Evolutionary conservation across 1,140 invertebrate species (phyloP).

Genomic region (Dinoponera quadriceps): DNA sequence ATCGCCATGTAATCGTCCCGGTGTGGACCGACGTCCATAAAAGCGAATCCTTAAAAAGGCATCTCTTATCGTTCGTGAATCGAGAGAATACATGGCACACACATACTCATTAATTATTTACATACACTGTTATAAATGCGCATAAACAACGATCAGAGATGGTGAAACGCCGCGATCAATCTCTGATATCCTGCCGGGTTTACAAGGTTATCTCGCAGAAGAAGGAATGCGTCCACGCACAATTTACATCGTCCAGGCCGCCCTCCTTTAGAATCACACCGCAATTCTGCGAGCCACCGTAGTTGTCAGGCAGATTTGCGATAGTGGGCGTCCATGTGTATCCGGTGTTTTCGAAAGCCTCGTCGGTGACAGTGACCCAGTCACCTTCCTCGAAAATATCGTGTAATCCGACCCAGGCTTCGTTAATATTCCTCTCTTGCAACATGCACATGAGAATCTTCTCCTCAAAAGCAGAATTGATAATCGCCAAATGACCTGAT

Average conservation of each 20-base stretch:
- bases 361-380: conserved; percentile 41
- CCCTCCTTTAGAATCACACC: conserved; percentile 2
- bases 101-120: conserved; percentile 2
- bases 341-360: conserved; percentile 43
- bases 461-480: conserved; percentile 51
- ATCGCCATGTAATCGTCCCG: not conserved
- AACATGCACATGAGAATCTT: conserved; percentile 4
- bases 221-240: not conserved
- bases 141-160: no score
- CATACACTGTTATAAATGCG: not conserved
- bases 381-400: conserved; percentile 62
- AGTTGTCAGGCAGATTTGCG: conserved; percentile 36
- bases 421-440: not conserved
- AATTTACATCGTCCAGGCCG: conserved; percentile 50
- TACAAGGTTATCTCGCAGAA: conserved; percentile 49
- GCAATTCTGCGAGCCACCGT: conserved; percentile 37
- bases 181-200: not conserved
- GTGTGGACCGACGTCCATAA: not conserved
- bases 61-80: not conserved
- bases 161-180: not conserved
- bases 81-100: not conserved
- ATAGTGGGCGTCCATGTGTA: conserved; percentile 41
- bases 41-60: not conserved
- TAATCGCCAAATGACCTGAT: conserved; percentile 64
- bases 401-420: conserved; percentile 60